Conservation (phyloP, 2,797 vertebrate genomes). For the Cossypha niveicapilla region DNA sequence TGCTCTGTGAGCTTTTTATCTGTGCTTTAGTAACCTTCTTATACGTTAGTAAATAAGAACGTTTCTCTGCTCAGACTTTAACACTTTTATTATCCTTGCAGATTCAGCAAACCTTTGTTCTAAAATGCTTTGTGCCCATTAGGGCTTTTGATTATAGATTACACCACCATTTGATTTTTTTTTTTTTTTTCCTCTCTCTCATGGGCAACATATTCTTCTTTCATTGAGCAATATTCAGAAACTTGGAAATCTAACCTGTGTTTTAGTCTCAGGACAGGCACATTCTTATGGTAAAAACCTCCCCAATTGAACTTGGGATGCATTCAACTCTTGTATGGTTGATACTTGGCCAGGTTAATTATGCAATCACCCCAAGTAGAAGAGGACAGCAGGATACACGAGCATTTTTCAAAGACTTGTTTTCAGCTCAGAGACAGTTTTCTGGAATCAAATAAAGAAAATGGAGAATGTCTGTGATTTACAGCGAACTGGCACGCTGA, state of each 20-base stretch:
- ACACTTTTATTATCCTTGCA: slow-evolving; percentile 63
- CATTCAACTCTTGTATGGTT: slow-evolving; percentile 74
- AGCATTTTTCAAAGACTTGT: slow-evolving; percentile 62
- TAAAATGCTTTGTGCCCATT: slow-evolving; percentile 69
- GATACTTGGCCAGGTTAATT: slow-evolving; percentile 75
- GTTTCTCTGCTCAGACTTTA: slow-evolving; percentile 21
- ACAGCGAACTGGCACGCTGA: slow-evolving; percentile 19
- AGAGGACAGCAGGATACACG: slow-evolving; percentile 65
- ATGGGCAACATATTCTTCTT: slow-evolving; percentile 72
- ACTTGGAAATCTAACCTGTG: slow-evolving; percentile 79
- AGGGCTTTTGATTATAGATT: slow-evolving; percentile 75
- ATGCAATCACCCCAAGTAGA: slow-evolving; percentile 69
- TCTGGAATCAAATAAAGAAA: slow-evolving; percentile 64
- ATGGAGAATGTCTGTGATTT: slow-evolving; percentile 63
- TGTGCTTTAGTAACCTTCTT: slow-evolving; percentile 30
- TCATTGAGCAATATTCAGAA: slow-evolving; percentile 77
- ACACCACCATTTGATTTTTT: slow-evolving; percentile 62
- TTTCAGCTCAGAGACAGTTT: slow-evolving; percentile 62
- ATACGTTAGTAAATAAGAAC: slow-evolving; percentile 34
- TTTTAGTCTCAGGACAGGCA: slow-evolving; percentile 78
- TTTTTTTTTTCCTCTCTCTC: background rate
- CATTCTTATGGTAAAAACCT: slow-evolving; percentile 77
- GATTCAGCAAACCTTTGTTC: slow-evolving; percentile 76
- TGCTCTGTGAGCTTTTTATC: slow-evolving; percentile 58
- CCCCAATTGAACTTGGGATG: slow-evolving; percentile 70